Evolutionary conservation across 1,140 invertebrate genomes (phyloP), one percentile per base, ranked within the genome.

Genomic region (Augochlora pura): DNA sequence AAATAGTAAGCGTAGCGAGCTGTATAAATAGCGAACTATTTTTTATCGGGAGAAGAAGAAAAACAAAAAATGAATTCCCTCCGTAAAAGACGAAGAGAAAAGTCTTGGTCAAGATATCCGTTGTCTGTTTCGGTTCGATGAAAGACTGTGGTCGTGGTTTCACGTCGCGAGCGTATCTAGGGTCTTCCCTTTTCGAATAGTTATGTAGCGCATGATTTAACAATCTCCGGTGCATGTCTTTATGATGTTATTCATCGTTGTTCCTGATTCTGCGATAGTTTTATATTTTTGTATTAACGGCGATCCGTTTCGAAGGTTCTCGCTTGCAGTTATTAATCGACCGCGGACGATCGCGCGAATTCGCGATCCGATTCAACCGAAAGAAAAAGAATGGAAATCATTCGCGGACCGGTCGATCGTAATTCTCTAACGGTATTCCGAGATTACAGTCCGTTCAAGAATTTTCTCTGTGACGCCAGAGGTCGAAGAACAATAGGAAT

Each of bases 231-330:
- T 81, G 77, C 54, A 70, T 71, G 72, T 52, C 72, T 73, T 69
- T 75, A 72, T 52, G 42, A 80, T 38, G 52, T 59, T 66, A 54
- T 65, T 76, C 46, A 23, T 76, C 52, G 23, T 73, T 79, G 66
- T 67, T 80, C 77, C 77, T 79, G 21, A 80, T 68, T 76, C 21
- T 68, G 59, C 76, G 66, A 72, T 65, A 71, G 59, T 63, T 68
- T 78, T 78, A 68, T 76, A 63, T 66, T 65, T 66, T 70, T 81
- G 16, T 70, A 52, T 81, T 76, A 52, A 68, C 76, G 42, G 54
- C 23, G 57, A 57, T 59, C 21, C 16, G 42, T 46, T 77, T 57
- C 23, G 10, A 42, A 62, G 32, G 38, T 49, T 10, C 59, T 70
- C 23, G 49, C 21, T 25, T 39, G 46, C 4, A 18, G 39, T 59